Percentiles rank a stretch among this genome's conserved stretches.
These are phyloP conservation scores for Meta bourneti DNA, from an alignment of 2,888 invertebrate species.

Conservation along the genomic window DNA sequence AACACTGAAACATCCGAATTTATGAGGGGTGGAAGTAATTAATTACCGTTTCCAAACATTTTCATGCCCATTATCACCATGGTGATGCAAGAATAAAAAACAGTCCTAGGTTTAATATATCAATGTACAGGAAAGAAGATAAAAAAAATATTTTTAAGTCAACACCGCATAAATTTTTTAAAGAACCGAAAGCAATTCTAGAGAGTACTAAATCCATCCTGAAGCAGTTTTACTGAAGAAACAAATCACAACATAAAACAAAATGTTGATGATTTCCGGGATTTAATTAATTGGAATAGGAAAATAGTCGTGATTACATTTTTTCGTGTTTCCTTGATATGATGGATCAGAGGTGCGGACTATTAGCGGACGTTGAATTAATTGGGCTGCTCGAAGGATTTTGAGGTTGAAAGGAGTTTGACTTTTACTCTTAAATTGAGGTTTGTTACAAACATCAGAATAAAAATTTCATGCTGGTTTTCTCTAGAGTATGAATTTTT, in stretches of 20 bases:
- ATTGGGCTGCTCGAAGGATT: slow-evolving; percentile 27
- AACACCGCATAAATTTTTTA: background rate
- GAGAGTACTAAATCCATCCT: background rate
- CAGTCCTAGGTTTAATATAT: background rate
- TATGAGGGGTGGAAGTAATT: background rate
- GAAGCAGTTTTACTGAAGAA: background rate
- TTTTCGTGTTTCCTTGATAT: slow-evolving; percentile 26
- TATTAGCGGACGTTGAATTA: slow-evolving; percentile 15
- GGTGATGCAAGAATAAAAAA: background rate
- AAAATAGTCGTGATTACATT: slow-evolving; percentile 12
- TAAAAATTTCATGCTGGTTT: background rate
- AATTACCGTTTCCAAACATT: background rate
- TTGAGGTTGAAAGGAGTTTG: background rate
- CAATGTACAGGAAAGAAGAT: background rate
- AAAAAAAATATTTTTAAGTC: background rate
- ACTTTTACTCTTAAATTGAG: slow-evolving; percentile 22
- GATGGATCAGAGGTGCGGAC: slow-evolving; percentile 28
- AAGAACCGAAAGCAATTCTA: background rate
- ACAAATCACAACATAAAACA: background rate
- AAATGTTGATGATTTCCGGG: slow-evolving; percentile 33
- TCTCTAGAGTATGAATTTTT: background rate
- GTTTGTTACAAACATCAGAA: background rate
- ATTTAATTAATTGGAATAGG: slow-evolving; percentile 42
- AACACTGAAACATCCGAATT: background rate
- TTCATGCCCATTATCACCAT: background rate